A percentile compares a stretch with the other conserved stretches of the same genome.
These are phyloP conservation scores for Liopterus haemorrhoidalis DNA, from an alignment of 2,888 invertebrate species.

Conservation along the genomic window DNA sequence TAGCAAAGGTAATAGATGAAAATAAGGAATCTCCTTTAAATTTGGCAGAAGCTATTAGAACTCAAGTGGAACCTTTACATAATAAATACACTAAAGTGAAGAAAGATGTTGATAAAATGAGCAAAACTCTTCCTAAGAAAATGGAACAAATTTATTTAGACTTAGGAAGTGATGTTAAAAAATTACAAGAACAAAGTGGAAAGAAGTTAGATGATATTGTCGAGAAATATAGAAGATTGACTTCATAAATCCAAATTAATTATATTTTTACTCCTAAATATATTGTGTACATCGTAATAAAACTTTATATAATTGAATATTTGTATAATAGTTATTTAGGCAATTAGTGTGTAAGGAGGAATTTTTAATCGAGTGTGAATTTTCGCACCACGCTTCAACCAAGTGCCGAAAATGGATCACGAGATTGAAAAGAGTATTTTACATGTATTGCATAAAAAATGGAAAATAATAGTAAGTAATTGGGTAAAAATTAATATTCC, in stretches of 20 bases:
- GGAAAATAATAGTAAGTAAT: no score
- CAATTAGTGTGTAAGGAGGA: no score
- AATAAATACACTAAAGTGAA: constrained; percentile 4
- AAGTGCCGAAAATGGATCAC: no score
- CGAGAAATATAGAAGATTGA: constrained; percentile 7
- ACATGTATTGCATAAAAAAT: no score
- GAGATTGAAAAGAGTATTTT: no score
- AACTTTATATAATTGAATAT: no score
- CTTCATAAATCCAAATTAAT: background rate
- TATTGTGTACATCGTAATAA: no score
- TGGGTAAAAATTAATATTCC: no score
- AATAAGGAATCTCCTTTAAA: background rate
- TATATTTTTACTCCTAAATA: no score
- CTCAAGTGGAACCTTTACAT: constrained; percentile 9
- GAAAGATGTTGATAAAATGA: constrained; percentile 12
- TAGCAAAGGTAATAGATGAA: constrained; percentile 5
- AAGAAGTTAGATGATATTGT: constrained; percentile 12
- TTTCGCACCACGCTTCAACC: no score
- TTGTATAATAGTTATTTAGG: no score
- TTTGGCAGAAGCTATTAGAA: constrained; percentile 6
- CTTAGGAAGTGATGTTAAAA: constrained; percentile 3
- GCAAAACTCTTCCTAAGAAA: constrained; percentile 8
- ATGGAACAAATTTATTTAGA: constrained; percentile 9
- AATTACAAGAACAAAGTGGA: constrained; percentile 5
- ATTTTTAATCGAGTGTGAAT: no score